Conservation (phyloP, 2,797 vertebrate species). For the Onychomys torridus region DNA sequence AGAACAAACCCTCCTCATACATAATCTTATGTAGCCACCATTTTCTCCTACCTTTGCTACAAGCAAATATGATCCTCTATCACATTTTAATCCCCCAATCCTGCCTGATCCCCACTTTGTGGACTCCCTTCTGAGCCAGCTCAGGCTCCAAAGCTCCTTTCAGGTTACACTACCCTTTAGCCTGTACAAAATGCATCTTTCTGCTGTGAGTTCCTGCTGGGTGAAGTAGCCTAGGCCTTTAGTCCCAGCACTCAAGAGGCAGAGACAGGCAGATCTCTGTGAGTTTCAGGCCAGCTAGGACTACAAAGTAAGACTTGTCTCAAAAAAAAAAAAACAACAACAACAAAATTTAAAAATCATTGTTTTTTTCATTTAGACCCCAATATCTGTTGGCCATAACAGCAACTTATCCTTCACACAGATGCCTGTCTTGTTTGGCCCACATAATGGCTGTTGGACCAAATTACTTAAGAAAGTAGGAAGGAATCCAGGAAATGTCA, state of each 20-base stretch:
- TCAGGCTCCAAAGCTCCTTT: neutral
- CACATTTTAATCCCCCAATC: neutral
- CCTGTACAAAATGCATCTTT: neutral
- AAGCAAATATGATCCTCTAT: neutral
- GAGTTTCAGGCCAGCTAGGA: neutral
- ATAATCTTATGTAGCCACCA: neutral
- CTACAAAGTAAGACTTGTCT: neutral
- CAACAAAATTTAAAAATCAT: neutral
- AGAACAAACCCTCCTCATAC: neutral
- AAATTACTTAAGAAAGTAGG: conserved; percentile 28
- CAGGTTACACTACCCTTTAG: neutral
- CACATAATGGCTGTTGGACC: neutral
- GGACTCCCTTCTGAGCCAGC: neutral
- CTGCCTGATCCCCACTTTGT: neutral
- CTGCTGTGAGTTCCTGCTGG: neutral
- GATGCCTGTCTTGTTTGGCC: neutral
- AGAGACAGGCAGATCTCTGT: neutral
- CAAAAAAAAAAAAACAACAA: neutral
- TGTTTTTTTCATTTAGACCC: neutral
- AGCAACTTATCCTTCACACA: neutral
- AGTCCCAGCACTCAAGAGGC: neutral
- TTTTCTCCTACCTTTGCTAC: neutral
- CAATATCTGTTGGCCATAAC: neutral
- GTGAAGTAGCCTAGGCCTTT: neutral
- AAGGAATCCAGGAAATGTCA: neutral